Base-by-base conservation (phyloP, 1,140 invertebrate genomes). In the Rhopalosiphum padi region DNA sequence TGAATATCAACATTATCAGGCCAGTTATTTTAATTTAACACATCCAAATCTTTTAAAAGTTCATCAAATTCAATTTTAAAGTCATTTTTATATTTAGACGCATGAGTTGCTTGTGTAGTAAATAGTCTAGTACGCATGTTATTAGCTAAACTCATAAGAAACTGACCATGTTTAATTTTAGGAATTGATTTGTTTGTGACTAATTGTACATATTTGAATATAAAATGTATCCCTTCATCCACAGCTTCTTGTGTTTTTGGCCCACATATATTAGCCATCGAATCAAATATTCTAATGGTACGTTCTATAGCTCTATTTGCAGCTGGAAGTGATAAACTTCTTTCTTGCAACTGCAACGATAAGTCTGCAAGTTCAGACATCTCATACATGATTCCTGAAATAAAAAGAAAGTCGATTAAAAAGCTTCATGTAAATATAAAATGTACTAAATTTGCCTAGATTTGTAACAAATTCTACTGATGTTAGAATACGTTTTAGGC, bases 281-380 rank as follows among this genome's bases (percentile, higher is more conserved):
- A 87, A 46, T 87, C 85, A 46, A 87, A 87, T 7, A 87, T 46
- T 30, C 85, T 25, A 87, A 87, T 46, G 5, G 85, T 87, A 35
- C 43, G 85, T 87, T 87, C 85, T 25, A 87, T 46, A 35, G 21
- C 22, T 11, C 85, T 87, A 87, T 87, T 87, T 46, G 46, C 85
- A 46, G 85, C 23, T 87, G 85, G 48, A 87, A 87, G 85, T 30
- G 85, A 87, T 48, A 48, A 46, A 87, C 85, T 48, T 87, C 85
- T 30, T n/a, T 87, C 30, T 87, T 87, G 43, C 5, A 87, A 37
- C 85, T 48, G 85, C 11, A 87, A 87, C 21, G 23, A 87, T 48
- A 87, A 87, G 25, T 87, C 85, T 48, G 87, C 48, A 37, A 90
- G 48, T 55, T 90, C 51, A 55, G 51, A 41, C 6, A 90, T 6